These are phyloP conservation scores for Smutsia gigantea DNA, from an alignment of 2,797 vertebrate genomes.

Conservation along the genomic window DNA sequence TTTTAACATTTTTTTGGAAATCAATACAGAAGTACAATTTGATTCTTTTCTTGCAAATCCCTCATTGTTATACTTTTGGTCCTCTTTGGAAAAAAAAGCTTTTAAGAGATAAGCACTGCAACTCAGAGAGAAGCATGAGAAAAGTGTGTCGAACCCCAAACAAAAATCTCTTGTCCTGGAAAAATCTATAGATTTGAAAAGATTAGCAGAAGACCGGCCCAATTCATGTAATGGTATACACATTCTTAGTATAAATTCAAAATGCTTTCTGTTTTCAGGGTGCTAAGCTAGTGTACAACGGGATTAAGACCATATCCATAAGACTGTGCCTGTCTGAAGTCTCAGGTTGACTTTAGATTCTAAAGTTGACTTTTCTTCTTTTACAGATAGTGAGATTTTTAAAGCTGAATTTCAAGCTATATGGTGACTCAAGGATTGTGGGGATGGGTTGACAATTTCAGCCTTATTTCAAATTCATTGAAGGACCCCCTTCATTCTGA, in stretches of 20 bases:
- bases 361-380: neutral
- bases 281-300: neutral
- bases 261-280: neutral
- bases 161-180: constrained; percentile 22
- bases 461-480: neutral
- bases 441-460: neutral
- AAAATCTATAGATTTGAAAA: constrained; percentile 21
- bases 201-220: neutral
- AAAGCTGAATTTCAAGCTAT: neutral
- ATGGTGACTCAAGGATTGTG: neutral
- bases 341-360: neutral
- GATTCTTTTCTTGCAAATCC: constrained; percentile 3
- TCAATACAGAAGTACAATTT: neutral
- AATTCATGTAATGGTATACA: neutral
- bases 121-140: neutral
- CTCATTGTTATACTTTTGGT: neutral
- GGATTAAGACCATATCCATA: neutral
- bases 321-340: neutral
- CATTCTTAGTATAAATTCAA: neutral
- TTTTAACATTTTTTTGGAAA: constrained; percentile 41
- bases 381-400: neutral
- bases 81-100: neutral
- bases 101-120: neutral
- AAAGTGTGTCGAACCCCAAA: neutral
- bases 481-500: neutral